Evolutionary conservation across 2,888 invertebrate genomes (phyloP), one percentile per base, ranked within the genome.

Genomic region (Microdon myrmicae): DNA sequence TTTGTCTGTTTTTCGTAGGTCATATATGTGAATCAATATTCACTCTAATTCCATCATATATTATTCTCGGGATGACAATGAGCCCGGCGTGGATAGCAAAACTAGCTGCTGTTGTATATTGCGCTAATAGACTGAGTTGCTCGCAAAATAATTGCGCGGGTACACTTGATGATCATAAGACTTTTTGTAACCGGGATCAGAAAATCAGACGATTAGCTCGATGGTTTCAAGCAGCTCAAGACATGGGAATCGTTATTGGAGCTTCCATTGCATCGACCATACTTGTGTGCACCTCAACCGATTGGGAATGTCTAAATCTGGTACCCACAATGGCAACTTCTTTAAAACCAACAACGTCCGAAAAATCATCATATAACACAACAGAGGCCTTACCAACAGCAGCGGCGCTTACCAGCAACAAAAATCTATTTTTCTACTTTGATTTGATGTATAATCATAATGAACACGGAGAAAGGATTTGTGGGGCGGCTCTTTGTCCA

Each of bases 1-100:
- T 87, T 12, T 83, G 83, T 39, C 71, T 86, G 8, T 84, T 89
- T 41, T 81, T 88, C 34, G 80, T 83, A 2, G 83, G 85, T 25
- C 89, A 89, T 70, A 80, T 84, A 12, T 84, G 82, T 72, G 85
- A 82, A 20, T 80, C 79, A 66, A 76, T 83, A 14, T 84, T 81
- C 68, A 75, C 84, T n/a, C 72, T 85, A 45, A 68, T 83, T 44
- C 83, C 84, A 8, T 81, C 80, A 0, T 84, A 84, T 54, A 64
- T 83, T 12, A 45, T 83, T n/a, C 75, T 85, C 43, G 90, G 90
- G 0, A 68, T 86, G 2, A 80, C 81, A 3, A 73, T 88, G 9
- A 83, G 86, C 31, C 77, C 76, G 2, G 71, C 77, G 17, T 74
- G 73, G 67, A 73, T 78, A 16, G 74, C 74, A 39, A 80, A 79